These are phyloP conservation scores for Cotesia glomerata DNA, from an alignment of 1,140 invertebrate species.

Conservation along the genomic window DNA sequence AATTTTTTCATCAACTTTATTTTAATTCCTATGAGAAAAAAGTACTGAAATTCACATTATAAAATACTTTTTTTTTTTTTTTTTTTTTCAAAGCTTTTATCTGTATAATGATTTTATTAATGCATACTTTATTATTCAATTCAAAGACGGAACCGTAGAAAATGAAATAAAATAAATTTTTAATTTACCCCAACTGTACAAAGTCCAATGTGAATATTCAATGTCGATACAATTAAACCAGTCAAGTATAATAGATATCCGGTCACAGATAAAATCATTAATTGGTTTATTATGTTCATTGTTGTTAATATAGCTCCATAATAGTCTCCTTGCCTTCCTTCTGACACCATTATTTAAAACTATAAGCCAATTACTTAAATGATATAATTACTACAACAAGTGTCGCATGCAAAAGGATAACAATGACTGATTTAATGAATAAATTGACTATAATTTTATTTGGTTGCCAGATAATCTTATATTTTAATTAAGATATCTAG, in stretches of 20 bases:
- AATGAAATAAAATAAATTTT: neutral
- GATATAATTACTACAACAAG: too few species aligned
- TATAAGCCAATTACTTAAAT: neutral
- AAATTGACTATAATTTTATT: too few species aligned
- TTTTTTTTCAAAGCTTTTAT: too few species aligned
- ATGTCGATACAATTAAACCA: slow-evolving; percentile 7
- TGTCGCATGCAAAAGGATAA: too few species aligned
- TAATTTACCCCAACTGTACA: slow-evolving; percentile 51
- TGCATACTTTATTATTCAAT: neutral
- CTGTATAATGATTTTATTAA: neutral
- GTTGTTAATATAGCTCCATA: slow-evolving; percentile 29
- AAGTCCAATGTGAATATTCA: slow-evolving; percentile 43
- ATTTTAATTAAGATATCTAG: neutral
- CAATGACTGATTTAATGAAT: too few species aligned
- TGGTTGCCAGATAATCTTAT: too few species aligned
- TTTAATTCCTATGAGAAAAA: neutral
- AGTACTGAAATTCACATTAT: neutral
- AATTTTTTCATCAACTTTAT: too few species aligned
- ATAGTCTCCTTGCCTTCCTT: neutral
- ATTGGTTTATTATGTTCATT: slow-evolving; percentile 45
- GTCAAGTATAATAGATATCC: slow-evolving; percentile 39
- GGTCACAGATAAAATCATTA: slow-evolving; percentile 43
- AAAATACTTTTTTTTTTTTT: neutral
- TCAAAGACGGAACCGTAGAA: neutral
- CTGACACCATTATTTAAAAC: neutral